Base-by-base conservation (phyloP, 2,888 invertebrate genomes). In the Patella caerulea region DNA sequence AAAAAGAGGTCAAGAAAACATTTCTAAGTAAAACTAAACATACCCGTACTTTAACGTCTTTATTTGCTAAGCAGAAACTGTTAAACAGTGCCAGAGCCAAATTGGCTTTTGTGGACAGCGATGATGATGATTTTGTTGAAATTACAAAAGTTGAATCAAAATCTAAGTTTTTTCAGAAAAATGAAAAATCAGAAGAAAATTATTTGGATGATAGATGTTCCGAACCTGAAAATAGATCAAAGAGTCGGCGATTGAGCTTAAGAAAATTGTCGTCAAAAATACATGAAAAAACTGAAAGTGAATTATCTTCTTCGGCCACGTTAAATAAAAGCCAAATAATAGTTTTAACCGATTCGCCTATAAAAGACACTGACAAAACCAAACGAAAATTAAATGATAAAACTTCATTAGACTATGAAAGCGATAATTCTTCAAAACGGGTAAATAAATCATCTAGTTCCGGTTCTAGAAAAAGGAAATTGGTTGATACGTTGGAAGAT, bases 151-250 rank as follows among this genome's bases (percentile, higher is more conserved):
- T 79, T 71, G 76, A 79, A 79, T 70, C 73, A 52, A 75, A 75
- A 74, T 76, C 78, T 0, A 75, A 75, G 65, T 79, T 79, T 78
- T 79, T 81, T 75, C 15, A 76, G 79, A 17, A n/a, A 52, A 65
- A 59, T 17, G 53, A 53, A 54, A 5, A 53, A 73, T 24, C 15
- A 1, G 12, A 5, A 17, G n/a, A 24, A 45, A 15, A 34, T 12
- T 14, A 19, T n/a, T 65, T 29, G 7, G 45, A 9, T 65, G 65
- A 69, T 14, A 45, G 34, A n/a, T 29, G 24, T 52, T 24, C 34
- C 3, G 34, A 54, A 54, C 17, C n/a, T 56, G 56, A 71, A 72
- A 52, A 34, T 45, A 24, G 24, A 45, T 34, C 24, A 72, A 55
- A 71, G 52, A 65, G 19, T 65, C 29, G 76, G 12, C 71, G 56